Conservation (phyloP, 2,797 vertebrate species). For the Hippocampus kuda region DNA sequence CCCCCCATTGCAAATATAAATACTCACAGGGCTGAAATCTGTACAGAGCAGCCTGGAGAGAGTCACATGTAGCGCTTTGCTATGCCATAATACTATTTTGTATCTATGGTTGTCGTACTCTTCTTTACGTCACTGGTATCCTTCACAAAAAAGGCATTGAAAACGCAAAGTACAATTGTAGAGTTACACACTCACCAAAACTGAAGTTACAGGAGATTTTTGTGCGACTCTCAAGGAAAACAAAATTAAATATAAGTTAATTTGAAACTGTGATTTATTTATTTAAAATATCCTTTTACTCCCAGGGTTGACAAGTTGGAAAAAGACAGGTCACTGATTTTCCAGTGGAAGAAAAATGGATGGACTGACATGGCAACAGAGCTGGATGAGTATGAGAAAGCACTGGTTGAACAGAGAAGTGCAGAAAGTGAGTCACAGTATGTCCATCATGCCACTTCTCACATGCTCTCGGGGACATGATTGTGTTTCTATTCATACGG, state of each 20-base stretch:
- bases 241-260: background rate
- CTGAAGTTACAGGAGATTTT: background rate
- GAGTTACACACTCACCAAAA: background rate
- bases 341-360: conserved; percentile 70
- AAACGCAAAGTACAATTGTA: background rate
- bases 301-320: conserved; percentile 75
- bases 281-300: background rate
- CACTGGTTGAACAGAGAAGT: conserved; percentile 66
- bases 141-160: background rate
- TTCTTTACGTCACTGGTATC: too few species aligned
- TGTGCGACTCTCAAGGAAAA: background rate
- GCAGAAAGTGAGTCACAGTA: conserved; percentile 68
- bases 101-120: too few species aligned
- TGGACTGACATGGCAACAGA: conserved; percentile 63
- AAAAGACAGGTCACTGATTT: conserved; percentile 68
- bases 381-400: conserved; percentile 71
- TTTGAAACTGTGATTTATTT: background rate
- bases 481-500: background rate
- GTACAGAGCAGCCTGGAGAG: too few species aligned
- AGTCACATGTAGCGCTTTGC: background rate
- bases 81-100: background rate
- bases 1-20: too few species aligned
- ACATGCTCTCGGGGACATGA: background rate
- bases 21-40: too few species aligned
- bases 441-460: background rate